Conservation (phyloP, 2,888 invertebrate species). For the Platynereis dumerilii region DNA sequence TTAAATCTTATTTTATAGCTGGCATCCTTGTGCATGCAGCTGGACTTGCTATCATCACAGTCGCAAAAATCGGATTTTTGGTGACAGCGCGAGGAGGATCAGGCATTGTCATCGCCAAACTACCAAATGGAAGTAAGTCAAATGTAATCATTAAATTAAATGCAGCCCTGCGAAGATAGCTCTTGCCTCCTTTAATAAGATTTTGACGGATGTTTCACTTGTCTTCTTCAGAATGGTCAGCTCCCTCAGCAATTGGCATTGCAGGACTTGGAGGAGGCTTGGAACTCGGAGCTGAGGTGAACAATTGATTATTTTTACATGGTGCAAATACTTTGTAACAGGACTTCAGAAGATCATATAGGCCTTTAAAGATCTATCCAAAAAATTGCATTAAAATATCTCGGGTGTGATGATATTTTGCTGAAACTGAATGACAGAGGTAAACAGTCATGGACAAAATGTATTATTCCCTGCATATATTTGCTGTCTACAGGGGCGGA, state of each 20-base stretch:
- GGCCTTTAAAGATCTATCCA: no score
- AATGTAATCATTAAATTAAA: no score
- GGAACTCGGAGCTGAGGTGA: constrained; percentile 60
- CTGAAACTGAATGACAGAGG: no score
- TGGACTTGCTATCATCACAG: constrained; percentile 56
- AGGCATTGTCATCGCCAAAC: constrained; percentile 58
- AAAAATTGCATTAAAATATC: no score
- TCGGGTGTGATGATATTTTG: no score
- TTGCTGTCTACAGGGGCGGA: no score
- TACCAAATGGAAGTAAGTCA: constrained; percentile 40
- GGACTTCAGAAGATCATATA: no score
- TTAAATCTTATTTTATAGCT: no score
- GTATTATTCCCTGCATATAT: no score
- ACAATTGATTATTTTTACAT: no score
- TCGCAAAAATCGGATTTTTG: constrained; percentile 56
- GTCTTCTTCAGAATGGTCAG: constrained; percentile 52
- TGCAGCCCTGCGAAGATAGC: not conserved
- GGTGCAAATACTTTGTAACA: no score
- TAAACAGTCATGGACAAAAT: no score
- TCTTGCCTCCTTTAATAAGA: constrained; percentile 2
- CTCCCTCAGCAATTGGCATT: constrained; percentile 57
- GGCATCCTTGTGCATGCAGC: constrained; percentile 52
- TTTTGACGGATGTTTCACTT: constrained; percentile 1
- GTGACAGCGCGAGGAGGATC: constrained; percentile 58
- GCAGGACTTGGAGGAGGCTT: constrained; percentile 60